A percentile compares a stretch with the other conserved stretches of the same genome.
Evolutionary conservation across 2,113 vertebrate genomes (phyloP).

Genomic region (Argyrosomus japonicus): DNA sequence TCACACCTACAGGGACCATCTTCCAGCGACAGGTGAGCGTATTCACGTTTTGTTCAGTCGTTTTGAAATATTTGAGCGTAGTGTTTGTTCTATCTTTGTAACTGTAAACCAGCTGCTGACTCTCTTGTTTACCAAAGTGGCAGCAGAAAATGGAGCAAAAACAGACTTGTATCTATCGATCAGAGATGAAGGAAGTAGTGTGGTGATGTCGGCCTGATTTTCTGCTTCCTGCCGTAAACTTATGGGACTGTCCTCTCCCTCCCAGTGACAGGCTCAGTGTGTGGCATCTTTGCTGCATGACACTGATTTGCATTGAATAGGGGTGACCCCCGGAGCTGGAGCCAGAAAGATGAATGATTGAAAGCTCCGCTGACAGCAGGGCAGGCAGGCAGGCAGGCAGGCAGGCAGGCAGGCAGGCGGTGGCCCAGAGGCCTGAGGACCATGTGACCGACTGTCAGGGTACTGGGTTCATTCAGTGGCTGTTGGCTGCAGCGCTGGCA

Average conservation of each 20-base stretch:
- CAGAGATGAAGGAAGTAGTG: slow-evolving; percentile 67
- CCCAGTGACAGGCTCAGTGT: slow-evolving; percentile 60
- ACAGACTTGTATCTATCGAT: slow-evolving; percentile 62
- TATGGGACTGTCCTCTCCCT: slow-evolving; percentile 60
- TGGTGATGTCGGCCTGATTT: slow-evolving; percentile 65
- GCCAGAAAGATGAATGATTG: slow-evolving; percentile 83
- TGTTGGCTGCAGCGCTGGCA: slow-evolving; percentile 79
- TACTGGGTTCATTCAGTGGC: slow-evolving; percentile 87
- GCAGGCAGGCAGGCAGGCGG: slow-evolving; percentile 62
- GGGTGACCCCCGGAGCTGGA: slow-evolving; percentile 48
- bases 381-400: slow-evolving; percentile 55
- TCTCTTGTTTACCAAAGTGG: slow-evolving; percentile 10
- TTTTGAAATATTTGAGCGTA: slow-evolving; percentile 30
- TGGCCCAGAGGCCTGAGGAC: slow-evolving; percentile 74
- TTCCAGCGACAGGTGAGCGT: slow-evolving; percentile 37
- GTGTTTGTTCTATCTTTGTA: slow-evolving; percentile 19
- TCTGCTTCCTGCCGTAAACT: slow-evolving; percentile 65
- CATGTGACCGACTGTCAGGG: slow-evolving; percentile 84
- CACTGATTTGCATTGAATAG: slow-evolving; percentile 82
- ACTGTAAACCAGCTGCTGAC: slow-evolving; percentile 29
- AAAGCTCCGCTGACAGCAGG: slow-evolving; percentile 73
- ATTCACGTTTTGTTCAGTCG: background rate
- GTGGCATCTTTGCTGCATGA: slow-evolving; percentile 72
- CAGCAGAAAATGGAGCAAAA: slow-evolving; percentile 53
- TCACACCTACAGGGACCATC: slow-evolving; percentile 14